A percentile compares a stretch with the other conserved stretches of the same genome.
Conservation (phyloP, 2,113 vertebrate species). For the Cebidichthys violaceus region DNA sequence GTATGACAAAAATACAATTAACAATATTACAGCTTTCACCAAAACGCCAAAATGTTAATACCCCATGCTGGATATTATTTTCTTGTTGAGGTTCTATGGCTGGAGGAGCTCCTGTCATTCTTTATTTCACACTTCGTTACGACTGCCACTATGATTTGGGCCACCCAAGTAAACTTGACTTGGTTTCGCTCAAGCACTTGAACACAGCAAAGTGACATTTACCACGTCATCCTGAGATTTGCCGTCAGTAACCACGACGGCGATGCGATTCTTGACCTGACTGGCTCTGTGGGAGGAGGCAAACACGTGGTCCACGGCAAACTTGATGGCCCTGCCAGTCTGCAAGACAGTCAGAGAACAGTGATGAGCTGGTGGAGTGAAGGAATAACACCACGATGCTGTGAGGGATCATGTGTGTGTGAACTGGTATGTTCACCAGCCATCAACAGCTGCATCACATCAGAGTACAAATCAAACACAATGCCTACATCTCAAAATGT, state of each 20-base stretch:
- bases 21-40: not conserved
- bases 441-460: not conserved
- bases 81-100: not conserved
- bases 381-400: not conserved
- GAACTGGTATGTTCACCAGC: not conserved
- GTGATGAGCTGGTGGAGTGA: not conserved
- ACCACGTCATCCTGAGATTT: slow-evolving; percentile 88
- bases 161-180: not conserved
- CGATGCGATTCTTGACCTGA: slow-evolving; percentile 83
- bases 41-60: not conserved
- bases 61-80: not conserved
- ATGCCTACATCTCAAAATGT: too few species aligned
- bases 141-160: not conserved
- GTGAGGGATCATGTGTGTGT: not conserved
- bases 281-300: slow-evolving; percentile 73
- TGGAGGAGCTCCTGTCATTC: not conserved
- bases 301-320: slow-evolving; percentile 85
- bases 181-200: not conserved
- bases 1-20: not conserved
- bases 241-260: slow-evolving; percentile 86
- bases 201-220: slow-evolving; percentile 19
- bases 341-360: slow-evolving; percentile 46
- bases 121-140: not conserved
- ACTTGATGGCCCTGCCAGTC: slow-evolving; percentile 86
- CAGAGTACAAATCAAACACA: slow-evolving; percentile 2